Conservation (phyloP, 1,140 invertebrate genomes). For the Drosophila ercepeae region DNA sequence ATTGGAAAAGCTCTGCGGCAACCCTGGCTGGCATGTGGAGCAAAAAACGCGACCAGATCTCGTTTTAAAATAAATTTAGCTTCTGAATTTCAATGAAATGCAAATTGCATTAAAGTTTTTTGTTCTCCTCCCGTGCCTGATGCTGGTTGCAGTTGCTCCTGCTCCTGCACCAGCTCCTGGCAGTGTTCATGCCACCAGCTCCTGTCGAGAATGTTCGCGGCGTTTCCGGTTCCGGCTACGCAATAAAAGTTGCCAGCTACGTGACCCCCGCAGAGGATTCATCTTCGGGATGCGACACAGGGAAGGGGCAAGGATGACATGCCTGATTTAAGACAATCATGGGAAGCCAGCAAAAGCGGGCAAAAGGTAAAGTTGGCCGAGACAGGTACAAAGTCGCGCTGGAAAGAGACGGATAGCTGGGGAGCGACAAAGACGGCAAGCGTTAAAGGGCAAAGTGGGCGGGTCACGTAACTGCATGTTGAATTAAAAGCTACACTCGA, state of each 20-base stretch:
- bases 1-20: constrained; percentile 19
- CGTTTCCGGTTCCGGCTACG: constrained; percentile 65
- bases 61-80: constrained; percentile 45
- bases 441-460: constrained; percentile 4
- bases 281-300: neutral
- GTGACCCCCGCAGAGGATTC: constrained; percentile 39
- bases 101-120: constrained; percentile 69
- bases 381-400: constrained; percentile 18
- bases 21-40: neutral
- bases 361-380: constrained; percentile 26
- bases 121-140: neutral
- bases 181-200: neutral
- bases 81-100: constrained; percentile 71
- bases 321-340: constrained; percentile 63
- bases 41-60: constrained; percentile 9
- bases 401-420: neutral
- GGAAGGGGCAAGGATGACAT: constrained; percentile 10
- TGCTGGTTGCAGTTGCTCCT: constrained; percentile 12
- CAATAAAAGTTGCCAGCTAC: constrained; percentile 68
- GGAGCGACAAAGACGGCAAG: neutral
- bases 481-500: constrained; percentile 21
- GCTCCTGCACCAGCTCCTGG: neutral
- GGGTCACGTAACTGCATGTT: constrained; percentile 54
- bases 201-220: constrained; percentile 38
- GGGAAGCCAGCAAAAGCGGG: constrained; percentile 3